A percentile compares a stretch with the other conserved stretches of the same genome.
These are phyloP conservation scores for Pocillopora meandrina DNA, from an alignment of 92 coral and sea anemone species.

Conservation along the genomic window DNA sequence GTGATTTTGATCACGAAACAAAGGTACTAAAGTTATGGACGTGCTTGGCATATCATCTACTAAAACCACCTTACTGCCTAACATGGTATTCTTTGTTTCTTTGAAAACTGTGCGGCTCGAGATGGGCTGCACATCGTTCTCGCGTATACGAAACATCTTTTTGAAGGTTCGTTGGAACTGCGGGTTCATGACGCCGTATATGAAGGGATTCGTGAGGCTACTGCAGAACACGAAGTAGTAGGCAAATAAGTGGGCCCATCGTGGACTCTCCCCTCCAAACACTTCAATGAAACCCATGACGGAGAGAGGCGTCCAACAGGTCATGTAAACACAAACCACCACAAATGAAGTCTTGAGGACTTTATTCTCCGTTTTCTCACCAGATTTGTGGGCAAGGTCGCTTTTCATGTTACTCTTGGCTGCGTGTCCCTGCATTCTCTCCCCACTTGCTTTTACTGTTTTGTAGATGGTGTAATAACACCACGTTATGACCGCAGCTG, in stretches of 20 bases:
- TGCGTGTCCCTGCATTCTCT: constrained; percentile 56
- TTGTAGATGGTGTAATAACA: constrained; percentile 74
- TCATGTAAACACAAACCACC: constrained; percentile 79
- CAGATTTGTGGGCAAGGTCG: not conserved
- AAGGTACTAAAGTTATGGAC: not conserved
- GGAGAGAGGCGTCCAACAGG: constrained; percentile 76
- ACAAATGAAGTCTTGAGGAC: constrained; percentile 75
- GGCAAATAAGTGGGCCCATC: constrained; percentile 48
- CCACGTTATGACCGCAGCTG: constrained; percentile 60
- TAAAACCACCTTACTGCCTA: not conserved
- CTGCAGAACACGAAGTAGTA: constrained; percentile 69
- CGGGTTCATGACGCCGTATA: constrained; percentile 78
- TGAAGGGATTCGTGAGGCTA: constrained; percentile 71
- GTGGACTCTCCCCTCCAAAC: constrained; percentile 54
- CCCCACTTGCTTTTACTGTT: constrained; percentile 64
- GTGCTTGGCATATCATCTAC: constrained; percentile 22
- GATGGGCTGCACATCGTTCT: constrained; percentile 22
- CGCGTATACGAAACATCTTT: constrained; percentile 26
- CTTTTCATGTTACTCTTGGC: constrained; percentile 28
- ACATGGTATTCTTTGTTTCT: constrained; percentile 4
- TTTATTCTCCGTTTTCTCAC: constrained; percentile 48
- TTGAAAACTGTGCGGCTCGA: constrained; percentile 15
- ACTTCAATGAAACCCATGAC: constrained; percentile 67
- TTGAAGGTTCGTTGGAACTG: constrained; percentile 74
- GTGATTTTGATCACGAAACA: not conserved